These are phyloP conservation scores for Drosophila asahinai DNA, from an alignment of 1,140 invertebrate genomes.

Conservation along the genomic window DNA sequence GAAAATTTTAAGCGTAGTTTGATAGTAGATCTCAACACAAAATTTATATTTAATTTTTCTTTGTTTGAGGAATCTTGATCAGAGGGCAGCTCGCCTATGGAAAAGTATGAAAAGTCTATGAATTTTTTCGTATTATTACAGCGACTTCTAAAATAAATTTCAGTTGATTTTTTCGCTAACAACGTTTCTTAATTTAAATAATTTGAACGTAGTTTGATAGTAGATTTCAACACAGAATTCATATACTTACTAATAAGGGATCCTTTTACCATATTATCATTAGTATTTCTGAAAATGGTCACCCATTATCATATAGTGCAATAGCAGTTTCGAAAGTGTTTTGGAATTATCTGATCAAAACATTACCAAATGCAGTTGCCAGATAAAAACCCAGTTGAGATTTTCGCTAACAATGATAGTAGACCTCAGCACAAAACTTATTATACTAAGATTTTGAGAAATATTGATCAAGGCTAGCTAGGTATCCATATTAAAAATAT, in stretches of 20 bases:
- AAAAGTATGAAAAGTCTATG: not conserved
- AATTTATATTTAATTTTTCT: not conserved
- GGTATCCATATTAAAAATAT: too few relatives aligned
- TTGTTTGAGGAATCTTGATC: too few relatives aligned
- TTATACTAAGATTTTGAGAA: not conserved
- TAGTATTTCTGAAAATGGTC: not conserved
- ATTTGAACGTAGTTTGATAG: slow-evolving; percentile 70
- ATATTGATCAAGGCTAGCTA: not conserved
- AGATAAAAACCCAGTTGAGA: slow-evolving; percentile 49
- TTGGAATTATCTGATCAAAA: not conserved
- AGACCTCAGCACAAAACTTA: slow-evolving; percentile 44
- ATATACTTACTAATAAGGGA: not conserved
- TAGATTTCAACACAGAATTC: slow-evolving; percentile 46
- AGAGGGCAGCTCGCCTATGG: too few relatives aligned
- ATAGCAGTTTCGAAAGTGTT: slow-evolving; percentile 2
- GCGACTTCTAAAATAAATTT: slow-evolving; percentile 35
- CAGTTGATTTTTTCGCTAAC: slow-evolving; percentile 72
- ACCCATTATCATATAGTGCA: not conserved
- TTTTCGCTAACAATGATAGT: slow-evolving; percentile 69
- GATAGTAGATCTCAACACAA: slow-evolving; percentile 79
- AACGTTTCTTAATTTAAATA: slow-evolving; percentile 43
- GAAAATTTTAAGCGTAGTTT: slow-evolving; percentile 58
- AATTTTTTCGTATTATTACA: not conserved
- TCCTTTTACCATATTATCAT: not conserved
- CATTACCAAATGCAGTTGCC: slow-evolving; percentile 14